A percentile compares a stretch with the other conserved stretches of the same genome.
Conservation (phyloP, 2,113 vertebrate genomes). For the Nothobranchius kuhntae region DNA sequence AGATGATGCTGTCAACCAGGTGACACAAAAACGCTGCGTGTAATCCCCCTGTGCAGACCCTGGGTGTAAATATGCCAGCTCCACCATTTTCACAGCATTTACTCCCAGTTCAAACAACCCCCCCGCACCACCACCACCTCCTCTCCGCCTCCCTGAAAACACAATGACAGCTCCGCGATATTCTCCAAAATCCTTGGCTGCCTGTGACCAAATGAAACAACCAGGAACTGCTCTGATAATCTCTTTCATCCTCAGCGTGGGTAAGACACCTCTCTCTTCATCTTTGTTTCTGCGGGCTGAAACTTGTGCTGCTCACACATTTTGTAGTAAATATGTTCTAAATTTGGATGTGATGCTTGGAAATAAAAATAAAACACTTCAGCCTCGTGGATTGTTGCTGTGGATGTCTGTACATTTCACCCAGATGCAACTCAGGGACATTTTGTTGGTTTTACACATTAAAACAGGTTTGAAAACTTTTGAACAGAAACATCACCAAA, state of each 20-base stretch:
- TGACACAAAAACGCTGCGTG: constrained; percentile 71
- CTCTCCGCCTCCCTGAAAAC: constrained; percentile 45
- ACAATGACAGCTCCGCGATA: constrained; percentile 73
- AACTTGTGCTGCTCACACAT: constrained; percentile 62
- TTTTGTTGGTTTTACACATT: not conserved
- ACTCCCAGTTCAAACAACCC: constrained; percentile 77
- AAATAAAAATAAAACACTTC: constrained; percentile 34
- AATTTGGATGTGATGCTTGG: constrained; percentile 40
- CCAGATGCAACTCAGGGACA: not conserved
- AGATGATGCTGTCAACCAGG: constrained; percentile 74
- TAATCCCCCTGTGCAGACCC: constrained; percentile 68
- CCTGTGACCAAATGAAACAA: constrained; percentile 65
- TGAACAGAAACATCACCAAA: too few relatives aligned
- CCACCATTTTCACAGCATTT: constrained; percentile 73
- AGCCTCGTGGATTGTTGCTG: constrained; percentile 7
- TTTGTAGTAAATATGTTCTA: constrained; percentile 33
- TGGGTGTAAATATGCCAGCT: constrained; percentile 78
- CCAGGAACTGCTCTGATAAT: constrained; percentile 71
- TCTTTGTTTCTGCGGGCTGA: constrained; percentile 59
- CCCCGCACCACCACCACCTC: constrained; percentile 19
- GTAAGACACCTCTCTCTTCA: constrained; percentile 55
- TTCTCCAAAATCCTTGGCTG: constrained; percentile 64
- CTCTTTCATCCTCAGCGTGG: constrained; percentile 65
- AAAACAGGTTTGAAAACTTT: not conserved
- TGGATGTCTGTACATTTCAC: constrained; percentile 12